Conservation (phyloP, 2,797 vertebrate species). For the Phylloscopus collybita region DNA sequence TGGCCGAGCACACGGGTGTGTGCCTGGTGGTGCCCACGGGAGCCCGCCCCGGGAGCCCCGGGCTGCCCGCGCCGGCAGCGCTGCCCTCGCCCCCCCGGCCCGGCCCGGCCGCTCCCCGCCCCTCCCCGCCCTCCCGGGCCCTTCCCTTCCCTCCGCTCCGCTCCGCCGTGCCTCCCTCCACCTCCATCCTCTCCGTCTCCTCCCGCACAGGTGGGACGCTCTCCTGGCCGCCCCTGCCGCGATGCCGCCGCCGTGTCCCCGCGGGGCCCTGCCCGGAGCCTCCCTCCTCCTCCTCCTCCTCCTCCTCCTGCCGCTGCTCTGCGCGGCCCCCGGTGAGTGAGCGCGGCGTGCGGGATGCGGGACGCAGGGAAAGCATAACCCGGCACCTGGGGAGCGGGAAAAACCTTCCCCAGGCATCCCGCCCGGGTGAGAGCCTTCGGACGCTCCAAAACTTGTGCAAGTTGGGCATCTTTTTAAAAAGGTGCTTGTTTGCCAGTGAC, state of each 20-base stretch:
- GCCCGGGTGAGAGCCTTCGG: accelerated
- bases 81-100: neutral
- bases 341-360: neutral
- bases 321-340: slow-evolving; percentile 73
- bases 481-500: neutral
- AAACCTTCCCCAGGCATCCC: neutral
- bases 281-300: slow-evolving; percentile 22
- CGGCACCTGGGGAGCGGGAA: accelerated
- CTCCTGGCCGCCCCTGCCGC: neutral
- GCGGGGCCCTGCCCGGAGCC: neutral
- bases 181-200: neutral
- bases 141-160: neutral
- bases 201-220: neutral
- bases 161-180: neutral
- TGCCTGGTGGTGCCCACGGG: accelerated
- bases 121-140: neutral
- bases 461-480: neutral
- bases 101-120: neutral
- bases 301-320: slow-evolving; percentile 60
- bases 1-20: accelerated
- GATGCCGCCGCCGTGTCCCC: neutral
- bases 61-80: neutral
- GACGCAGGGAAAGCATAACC: accelerated
- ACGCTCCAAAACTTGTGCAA: neutral
- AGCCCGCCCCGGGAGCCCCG: accelerated